Percentiles rank a stretch among this genome's conserved stretches.
These are phyloP conservation scores for Sebastes vulpes DNA, from an alignment of 2,797 vertebrate genomes.

Conservation along the genomic window DNA sequence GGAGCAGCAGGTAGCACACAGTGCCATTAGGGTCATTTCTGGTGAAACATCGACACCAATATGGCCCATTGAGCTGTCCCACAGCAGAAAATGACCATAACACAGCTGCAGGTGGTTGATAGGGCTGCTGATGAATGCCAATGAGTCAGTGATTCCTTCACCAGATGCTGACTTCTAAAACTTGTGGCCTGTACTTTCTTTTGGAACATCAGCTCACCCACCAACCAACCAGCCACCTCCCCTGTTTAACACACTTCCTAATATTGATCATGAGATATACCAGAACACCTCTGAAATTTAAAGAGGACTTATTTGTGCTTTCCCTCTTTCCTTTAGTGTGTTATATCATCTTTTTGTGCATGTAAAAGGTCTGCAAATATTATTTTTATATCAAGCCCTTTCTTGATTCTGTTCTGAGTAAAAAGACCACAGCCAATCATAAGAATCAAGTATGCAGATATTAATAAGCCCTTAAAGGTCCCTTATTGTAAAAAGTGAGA, in stretches of 20 bases:
- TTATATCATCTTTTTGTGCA: neutral
- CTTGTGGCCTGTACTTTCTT: neutral
- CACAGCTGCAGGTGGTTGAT: conserved; percentile 18
- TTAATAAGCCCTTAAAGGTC: neutral
- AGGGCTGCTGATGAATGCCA: neutral
- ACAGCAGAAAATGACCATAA: conserved; percentile 12
- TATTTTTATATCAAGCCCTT: neutral
- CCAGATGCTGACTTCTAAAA: conserved; percentile 1
- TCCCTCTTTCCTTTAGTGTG: too few species aligned
- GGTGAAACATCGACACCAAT: neutral
- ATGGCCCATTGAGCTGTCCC: neutral
- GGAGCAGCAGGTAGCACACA: neutral
- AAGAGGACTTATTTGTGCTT: too few species aligned
- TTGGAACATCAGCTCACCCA: neutral
- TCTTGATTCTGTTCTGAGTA: neutral
- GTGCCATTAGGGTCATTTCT: neutral
- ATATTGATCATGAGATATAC: neutral
- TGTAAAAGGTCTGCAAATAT: neutral
- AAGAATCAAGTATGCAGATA: neutral
- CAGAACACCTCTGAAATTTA: too few species aligned
- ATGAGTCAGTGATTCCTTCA: neutral
- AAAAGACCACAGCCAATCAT: neutral
- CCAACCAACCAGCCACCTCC: too few species aligned
- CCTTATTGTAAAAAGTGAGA: too few species aligned
- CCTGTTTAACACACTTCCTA: neutral